Evolutionary conservation across 2,797 vertebrate genomes (phyloP).

Genomic region (Pseudochirops cupreus): DNA sequence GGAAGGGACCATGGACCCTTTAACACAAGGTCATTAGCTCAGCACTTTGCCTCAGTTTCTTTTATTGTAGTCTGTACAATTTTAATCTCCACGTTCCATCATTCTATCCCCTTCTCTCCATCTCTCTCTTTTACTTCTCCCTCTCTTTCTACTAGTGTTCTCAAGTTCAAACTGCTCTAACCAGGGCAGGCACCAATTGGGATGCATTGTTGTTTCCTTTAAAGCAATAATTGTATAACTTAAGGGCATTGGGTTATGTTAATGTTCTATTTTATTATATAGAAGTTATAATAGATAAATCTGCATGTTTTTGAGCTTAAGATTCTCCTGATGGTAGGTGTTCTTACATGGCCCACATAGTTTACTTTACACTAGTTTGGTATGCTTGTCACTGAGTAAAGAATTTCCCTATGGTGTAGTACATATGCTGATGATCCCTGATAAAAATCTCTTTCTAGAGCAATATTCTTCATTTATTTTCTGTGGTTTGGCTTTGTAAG

Average conservation of each 20-base stretch:
- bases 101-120: background rate
- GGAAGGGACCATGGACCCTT: no score
- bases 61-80: no score
- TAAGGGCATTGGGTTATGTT: background rate
- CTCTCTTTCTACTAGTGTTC: background rate
- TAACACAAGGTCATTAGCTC: no score
- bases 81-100: background rate
- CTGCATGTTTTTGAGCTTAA: background rate
- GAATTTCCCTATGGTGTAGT: background rate
- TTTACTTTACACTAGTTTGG: background rate
- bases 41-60: no score
- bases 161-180: background rate
- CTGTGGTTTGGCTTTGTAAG: background rate
- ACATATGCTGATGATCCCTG: background rate
- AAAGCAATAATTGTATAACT: background rate
- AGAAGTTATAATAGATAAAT: background rate
- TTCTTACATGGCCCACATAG: background rate
- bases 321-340: rapidly evolving
- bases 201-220: background rate
- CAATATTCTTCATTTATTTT: background rate
- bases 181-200: background rate
- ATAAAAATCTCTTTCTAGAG: background rate
- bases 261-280: background rate
- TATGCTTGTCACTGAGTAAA: background rate
- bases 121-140: background rate